Base-by-base conservation (phyloP, 1,140 invertebrate species). In the Frieseomelitta varia region DNA sequence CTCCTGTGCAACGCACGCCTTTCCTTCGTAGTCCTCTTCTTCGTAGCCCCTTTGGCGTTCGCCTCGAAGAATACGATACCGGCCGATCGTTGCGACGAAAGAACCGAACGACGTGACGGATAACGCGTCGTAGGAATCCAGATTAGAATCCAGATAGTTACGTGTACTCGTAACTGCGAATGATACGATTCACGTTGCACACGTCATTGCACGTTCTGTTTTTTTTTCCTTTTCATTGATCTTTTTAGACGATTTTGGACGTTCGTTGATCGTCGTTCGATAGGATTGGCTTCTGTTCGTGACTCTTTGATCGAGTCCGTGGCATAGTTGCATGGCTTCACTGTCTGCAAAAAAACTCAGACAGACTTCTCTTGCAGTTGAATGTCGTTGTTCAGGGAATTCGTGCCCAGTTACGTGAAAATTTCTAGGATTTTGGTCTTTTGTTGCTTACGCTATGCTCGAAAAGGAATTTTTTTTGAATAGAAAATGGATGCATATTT, bases 21-120 rank as follows among this genome's bases (percentile, higher is more conserved):
- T 47, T 84, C 73, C 85, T 82, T 85, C 85, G 85, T 47, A 47
- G 39, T 85, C 81, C 81, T 89, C 87, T 89, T 81, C 87, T 81
- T 86, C 81, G 56, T 47, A 84, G 81, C 73, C 87, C 88, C 79
- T 39, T 39, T 39, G 4, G 39, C 81, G 78, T 85, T 68, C n/a
- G 67, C 88, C 79, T 73, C 68, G 71, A 68, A 61, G 77, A 69
- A 78, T 39, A 84, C 78, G 73, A 88, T 68, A 53, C 81, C 63
- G 76, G 79, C 39, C 47, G 81, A 79, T 58, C 56, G 61, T n/a
- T 53, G 75, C 30, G 85, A 67, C 21, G 68, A n/a, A 51, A 65
- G 47, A 53, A 34, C 19, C 11, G 61, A 67, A 72, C 19, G 56
- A 80, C 63, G 56, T 21, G 71, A 8, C 39, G 27, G 68, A 61